These are phyloP conservation scores for Tuberolachnus salignus DNA, from an alignment of 2,888 invertebrate genomes.

Conservation along the genomic window DNA sequence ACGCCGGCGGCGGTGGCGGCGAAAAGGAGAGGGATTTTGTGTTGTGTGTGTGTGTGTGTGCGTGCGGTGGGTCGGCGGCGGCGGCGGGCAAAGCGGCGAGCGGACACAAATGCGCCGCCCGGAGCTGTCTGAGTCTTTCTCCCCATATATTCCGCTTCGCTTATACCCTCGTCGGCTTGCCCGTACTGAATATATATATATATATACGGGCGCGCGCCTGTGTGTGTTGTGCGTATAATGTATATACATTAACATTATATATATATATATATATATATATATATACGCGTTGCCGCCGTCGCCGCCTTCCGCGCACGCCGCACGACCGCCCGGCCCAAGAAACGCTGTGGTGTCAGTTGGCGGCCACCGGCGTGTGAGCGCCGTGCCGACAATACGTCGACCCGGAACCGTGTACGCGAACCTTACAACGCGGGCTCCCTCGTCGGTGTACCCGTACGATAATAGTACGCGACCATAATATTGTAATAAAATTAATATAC, in stretches of 20 bases:
- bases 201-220: constrained; percentile 5
- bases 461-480: not conserved
- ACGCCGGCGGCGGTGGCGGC: not conserved
- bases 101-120: constrained; percentile 54
- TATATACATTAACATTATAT: not conserved
- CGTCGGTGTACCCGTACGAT: too few species aligned
- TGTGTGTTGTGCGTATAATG: not conserved
- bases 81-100: constrained; percentile 14
- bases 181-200: constrained; percentile 31
- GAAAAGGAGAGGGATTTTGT: constrained; percentile 36
- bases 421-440: constrained; percentile 1
- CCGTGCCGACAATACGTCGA: constrained; percentile 49
- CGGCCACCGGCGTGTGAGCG: constrained; percentile 57
- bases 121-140: constrained; percentile 48
- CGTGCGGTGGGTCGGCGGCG: constrained; percentile 12
- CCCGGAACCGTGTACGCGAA: constrained; percentile 34
- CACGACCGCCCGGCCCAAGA: constrained; percentile 44
- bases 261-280: not conserved
- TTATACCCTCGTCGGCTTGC: constrained; percentile 43
- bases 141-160: constrained; percentile 37
- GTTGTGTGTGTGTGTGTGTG: not conserved
- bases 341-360: constrained; percentile 56
- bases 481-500: not conserved
- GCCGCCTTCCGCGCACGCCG: constrained; percentile 37
- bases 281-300: constrained; percentile 28